phyloP scores from a whole-genome alignment of 2,888 invertebrate species.

The Volucella inanis region DNA sequence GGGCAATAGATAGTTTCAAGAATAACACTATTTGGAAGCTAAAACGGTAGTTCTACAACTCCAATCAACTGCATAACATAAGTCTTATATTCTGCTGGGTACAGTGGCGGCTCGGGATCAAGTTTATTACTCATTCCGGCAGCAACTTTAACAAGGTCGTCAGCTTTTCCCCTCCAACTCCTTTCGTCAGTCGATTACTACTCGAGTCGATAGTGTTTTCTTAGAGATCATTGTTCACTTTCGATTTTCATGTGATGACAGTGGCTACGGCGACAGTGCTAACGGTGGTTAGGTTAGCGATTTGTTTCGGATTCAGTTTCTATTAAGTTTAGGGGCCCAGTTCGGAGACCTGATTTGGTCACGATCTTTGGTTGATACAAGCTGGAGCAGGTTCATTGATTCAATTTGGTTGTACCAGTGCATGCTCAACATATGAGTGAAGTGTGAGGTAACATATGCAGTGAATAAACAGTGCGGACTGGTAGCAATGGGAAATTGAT shows the following conservation, averaged over 20 bases:
- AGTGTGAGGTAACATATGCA: neutral
- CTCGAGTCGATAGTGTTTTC: too few relatives aligned
- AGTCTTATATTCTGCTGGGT: constrained; percentile 57
- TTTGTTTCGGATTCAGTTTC: neutral
- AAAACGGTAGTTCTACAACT: neutral
- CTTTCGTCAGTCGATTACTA: neutral
- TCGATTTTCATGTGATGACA: too few relatives aligned
- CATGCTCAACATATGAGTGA: neutral
- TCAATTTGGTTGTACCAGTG: constrained; percentile 8
- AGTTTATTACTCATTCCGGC: constrained; percentile 65
- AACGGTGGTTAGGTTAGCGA: constrained; percentile 1
- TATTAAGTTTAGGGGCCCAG: constrained; percentile 14
- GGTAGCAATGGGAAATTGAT: constrained; percentile 16
- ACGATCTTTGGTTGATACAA: constrained; percentile 42
- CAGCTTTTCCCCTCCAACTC: constrained; percentile 15
- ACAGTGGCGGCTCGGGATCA: constrained; percentile 56
- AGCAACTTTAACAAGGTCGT: constrained; percentile 61
- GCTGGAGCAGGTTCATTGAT: constrained; percentile 47
- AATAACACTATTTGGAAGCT: too few relatives aligned
- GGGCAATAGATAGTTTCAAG: too few relatives aligned
- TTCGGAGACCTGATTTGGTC: constrained; percentile 48
- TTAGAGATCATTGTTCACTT: too few relatives aligned
- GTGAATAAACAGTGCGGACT: neutral
- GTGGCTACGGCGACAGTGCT: neutral
- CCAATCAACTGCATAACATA: constrained; percentile 17